Conservation (phyloP, 1,140 invertebrate genomes). For the Brachionus plicatilis region DNA sequence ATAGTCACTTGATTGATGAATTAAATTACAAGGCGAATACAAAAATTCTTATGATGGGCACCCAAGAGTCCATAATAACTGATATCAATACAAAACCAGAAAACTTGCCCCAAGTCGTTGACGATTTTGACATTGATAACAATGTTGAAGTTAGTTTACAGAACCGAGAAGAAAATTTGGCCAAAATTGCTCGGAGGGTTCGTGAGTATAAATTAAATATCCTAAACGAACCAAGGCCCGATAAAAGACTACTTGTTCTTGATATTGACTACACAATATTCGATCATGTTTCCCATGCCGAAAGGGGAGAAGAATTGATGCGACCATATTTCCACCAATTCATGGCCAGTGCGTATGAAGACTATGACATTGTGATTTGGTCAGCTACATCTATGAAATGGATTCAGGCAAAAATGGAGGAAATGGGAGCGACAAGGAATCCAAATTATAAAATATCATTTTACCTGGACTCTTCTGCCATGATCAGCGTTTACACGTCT, state of each 20-base stretch:
- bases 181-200: constrained; percentile 71
- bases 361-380: constrained; percentile 63
- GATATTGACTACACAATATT: constrained; percentile 96
- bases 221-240: constrained; percentile 70
- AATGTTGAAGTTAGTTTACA: constrained; percentile 60
- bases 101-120: constrained; percentile 68
- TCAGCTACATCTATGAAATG: constrained; percentile 93
- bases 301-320: constrained; percentile 83
- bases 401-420: constrained; percentile 94
- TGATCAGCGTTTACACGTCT: constrained; percentile 84
- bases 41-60: constrained; percentile 95
- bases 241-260: constrained; percentile 83
- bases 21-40: constrained; percentile 73
- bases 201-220: constrained; percentile 76
- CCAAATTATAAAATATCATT: constrained; percentile 85
- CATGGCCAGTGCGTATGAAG: constrained; percentile 77
- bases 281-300: constrained; percentile 81
- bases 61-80: constrained; percentile 80
- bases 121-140: constrained; percentile 66
- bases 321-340: constrained; percentile 91
- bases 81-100: constrained; percentile 61
- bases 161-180: constrained; percentile 53
- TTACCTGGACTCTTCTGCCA: constrained; percentile 76
- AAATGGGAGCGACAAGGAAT: constrained; percentile 74
- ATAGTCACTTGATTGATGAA: neutral